Percentiles rank a stretch among this genome's conserved stretches.
Evolutionary conservation across 2,888 invertebrate genomes (phyloP).

Genomic region (Ichneumoninae sp.): DNA sequence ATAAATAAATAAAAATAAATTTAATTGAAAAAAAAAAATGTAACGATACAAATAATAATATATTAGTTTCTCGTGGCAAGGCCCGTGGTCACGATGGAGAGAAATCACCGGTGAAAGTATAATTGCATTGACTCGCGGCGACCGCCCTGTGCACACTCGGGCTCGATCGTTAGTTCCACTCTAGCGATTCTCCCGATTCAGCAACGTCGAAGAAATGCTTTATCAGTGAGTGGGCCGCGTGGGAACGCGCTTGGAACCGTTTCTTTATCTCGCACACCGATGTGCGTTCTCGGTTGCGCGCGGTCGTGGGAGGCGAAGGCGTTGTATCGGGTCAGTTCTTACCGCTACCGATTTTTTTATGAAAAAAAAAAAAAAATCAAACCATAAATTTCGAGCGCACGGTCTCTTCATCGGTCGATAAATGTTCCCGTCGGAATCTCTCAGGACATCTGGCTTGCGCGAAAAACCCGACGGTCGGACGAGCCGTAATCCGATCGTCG

Average conservation of each 20-base stretch:
- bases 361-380: not conserved
- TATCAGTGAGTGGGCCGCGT: constrained; percentile 52
- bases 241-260: constrained; percentile 36
- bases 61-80: not conserved
- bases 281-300: not conserved
- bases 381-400: constrained; percentile 6
- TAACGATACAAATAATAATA: not conserved
- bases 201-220: constrained; percentile 49
- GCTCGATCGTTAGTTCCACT: constrained; percentile 56
- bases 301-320: not conserved
- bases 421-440: constrained; percentile 27
- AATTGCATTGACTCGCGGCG: constrained; percentile 47
- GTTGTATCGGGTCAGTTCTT: not conserved
- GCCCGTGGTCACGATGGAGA: constrained; percentile 54
- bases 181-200: constrained; percentile 55
- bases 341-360: not conserved
- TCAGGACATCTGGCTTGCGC: constrained; percentile 54
- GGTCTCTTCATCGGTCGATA: not conserved
- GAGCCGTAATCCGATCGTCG: constrained; percentile 55
- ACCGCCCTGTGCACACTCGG: constrained; percentile 11
- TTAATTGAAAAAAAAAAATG: not conserved
- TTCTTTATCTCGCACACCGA: constrained; percentile 30
- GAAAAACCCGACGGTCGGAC: constrained; percentile 29
- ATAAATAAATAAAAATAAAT: not conserved
- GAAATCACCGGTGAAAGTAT: constrained; percentile 62